Conservation (phyloP, 2,113 vertebrate species). For the Eolophus roseicapilla region DNA sequence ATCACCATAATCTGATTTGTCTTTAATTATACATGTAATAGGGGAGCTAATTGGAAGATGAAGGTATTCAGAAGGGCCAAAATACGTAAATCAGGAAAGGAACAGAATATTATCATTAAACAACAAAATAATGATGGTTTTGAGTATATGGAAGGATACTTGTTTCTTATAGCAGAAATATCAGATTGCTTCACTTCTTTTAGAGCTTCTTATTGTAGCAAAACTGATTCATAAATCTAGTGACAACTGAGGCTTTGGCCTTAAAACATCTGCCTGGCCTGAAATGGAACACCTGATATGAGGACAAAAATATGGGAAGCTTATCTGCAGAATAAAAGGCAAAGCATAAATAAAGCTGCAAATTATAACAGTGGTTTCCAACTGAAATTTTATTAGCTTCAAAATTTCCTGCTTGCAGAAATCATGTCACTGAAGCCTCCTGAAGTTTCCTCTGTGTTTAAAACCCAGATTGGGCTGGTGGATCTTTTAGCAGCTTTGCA, state of each 20-base stretch:
- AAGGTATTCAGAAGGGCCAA: slow-evolving; percentile 30
- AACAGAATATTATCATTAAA: background rate
- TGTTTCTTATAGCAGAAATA: background rate
- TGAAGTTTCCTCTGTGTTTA: background rate
- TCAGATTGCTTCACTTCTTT: background rate
- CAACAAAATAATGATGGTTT: background rate
- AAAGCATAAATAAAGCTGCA: background rate
- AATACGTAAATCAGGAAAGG: background rate
- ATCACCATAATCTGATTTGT: slow-evolving; percentile 73
- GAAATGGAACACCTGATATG: background rate
- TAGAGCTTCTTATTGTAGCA: background rate
- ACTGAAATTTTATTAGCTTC: background rate
- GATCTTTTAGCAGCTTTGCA: background rate
- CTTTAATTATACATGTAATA: slow-evolving; percentile 68
- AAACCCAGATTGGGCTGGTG: background rate
- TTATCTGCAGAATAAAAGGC: background rate
- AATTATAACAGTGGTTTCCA: background rate
- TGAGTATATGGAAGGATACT: background rate
- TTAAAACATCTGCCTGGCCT: background rate
- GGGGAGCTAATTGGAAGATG: slow-evolving; percentile 65
- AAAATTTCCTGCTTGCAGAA: background rate
- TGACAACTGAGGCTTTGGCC: background rate
- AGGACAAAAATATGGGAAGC: background rate
- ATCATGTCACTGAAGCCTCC: background rate
- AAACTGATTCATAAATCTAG: background rate